Conservation (phyloP, 2,113 vertebrate genomes). For the Tychaedon coryphoeus region DNA sequence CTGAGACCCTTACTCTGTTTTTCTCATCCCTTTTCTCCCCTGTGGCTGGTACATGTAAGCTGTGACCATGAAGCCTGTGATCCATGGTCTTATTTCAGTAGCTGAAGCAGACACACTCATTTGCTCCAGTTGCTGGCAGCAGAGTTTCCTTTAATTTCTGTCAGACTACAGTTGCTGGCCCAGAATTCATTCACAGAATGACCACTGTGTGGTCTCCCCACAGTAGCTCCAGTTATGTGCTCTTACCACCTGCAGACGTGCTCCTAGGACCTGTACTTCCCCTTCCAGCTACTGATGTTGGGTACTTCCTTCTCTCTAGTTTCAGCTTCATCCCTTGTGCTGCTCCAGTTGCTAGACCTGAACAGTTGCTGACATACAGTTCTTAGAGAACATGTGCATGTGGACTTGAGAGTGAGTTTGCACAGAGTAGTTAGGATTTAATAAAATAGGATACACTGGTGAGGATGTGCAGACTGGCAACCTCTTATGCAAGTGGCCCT, state of each 20-base stretch:
- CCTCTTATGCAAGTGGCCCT: background rate
- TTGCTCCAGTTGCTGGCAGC: background rate
- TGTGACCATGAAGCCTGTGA: background rate
- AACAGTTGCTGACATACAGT: background rate
- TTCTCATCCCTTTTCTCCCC: background rate
- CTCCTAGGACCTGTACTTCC: background rate
- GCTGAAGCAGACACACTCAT: background rate
- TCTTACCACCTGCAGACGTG: accelerated
- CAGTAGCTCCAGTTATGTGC: background rate
- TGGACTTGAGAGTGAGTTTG: background rate
- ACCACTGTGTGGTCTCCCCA: background rate
- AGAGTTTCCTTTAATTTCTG: background rate
- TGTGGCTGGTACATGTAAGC: background rate
- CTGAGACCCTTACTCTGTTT: background rate
- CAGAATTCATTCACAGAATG: background rate
- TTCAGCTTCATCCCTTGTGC: background rate
- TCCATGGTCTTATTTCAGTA: background rate
- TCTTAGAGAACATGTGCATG: accelerated
- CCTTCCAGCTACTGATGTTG: background rate
- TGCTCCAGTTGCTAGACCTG: background rate
- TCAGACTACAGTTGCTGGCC: background rate
- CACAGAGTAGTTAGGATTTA: background rate
- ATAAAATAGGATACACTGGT: background rate
- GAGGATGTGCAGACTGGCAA: background rate
- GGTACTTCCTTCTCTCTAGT: background rate